A percentile compares a stretch with the other conserved stretches of the same genome.
Conservation (phyloP, 2,797 vertebrate species). For the Danio jaintianensis region DNA sequence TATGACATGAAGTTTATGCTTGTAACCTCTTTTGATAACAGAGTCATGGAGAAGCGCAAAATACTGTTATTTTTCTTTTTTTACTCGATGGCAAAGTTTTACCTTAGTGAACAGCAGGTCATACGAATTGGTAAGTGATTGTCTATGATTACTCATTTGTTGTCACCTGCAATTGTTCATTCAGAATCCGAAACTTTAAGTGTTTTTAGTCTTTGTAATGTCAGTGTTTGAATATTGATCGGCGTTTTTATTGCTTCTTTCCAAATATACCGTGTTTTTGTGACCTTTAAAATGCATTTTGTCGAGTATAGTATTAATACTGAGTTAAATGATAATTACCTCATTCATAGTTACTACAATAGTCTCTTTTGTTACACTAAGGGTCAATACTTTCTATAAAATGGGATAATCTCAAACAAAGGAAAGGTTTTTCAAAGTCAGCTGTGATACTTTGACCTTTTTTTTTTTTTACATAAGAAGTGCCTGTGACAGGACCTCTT, state of each 20-base stretch:
- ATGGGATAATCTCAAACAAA: background rate
- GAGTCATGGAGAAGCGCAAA: slow-evolving; percentile 71
- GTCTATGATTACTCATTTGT: slow-evolving; percentile 46
- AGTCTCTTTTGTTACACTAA: background rate
- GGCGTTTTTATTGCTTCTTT: background rate
- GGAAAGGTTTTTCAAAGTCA: background rate
- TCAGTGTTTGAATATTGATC: background rate
- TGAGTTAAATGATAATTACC: background rate
- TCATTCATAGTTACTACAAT: background rate
- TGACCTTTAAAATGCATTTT: slow-evolving; percentile 3
- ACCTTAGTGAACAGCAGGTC: slow-evolving; percentile 83
- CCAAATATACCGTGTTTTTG: background rate
- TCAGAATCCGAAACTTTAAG: background rate
- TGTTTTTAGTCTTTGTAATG: background rate
- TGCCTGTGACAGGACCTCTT: background rate
- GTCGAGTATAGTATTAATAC: background rate
- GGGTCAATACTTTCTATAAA: background rate
- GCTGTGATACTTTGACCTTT: background rate
- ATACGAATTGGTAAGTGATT: slow-evolving; percentile 90
- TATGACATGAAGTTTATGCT: slow-evolving; percentile 45
- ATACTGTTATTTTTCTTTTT: slow-evolving; percentile 68
- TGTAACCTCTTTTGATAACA: slow-evolving; percentile 61
- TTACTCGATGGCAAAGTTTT: slow-evolving; percentile 65
- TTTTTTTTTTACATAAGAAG: background rate
- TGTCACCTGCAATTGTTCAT: slow-evolving; percentile 33